Conservation (phyloP, 2,113 vertebrate genomes). For the Procavia capensis region DNA sequence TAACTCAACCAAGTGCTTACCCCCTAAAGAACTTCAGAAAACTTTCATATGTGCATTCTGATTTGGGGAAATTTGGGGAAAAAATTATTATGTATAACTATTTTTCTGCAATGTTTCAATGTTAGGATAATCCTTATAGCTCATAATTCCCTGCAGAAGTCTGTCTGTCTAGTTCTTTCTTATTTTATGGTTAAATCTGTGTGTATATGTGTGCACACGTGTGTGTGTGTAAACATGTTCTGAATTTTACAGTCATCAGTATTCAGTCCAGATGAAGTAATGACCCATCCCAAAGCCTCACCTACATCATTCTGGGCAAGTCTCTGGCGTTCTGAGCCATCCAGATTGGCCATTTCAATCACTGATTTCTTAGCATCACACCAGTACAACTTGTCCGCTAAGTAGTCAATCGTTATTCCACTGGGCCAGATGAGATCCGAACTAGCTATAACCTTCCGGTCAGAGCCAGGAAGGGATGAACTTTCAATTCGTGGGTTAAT, state of each 20-base stretch:
- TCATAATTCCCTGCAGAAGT: background rate
- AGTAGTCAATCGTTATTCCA: constrained; percentile 93
- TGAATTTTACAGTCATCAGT: background rate
- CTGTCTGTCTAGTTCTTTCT: background rate
- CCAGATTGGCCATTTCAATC: constrained; percentile 92
- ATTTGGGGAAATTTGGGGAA: background rate
- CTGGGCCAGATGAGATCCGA: constrained; percentile 90
- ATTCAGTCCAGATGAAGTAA: constrained; percentile 54
- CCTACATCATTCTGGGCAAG: constrained; percentile 96
- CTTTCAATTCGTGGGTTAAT: constrained; percentile 89
- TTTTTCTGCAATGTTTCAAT: background rate
- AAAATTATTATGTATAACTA: background rate
- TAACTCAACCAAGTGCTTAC: background rate
- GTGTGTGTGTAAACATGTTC: background rate
- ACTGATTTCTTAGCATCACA: constrained; percentile 90
- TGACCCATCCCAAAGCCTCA: constrained; percentile 89
- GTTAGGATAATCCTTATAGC: background rate
- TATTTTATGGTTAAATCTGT: background rate
- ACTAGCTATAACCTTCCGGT: constrained; percentile 86
- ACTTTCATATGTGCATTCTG: constrained; percentile 2
- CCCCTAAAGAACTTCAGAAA: background rate
- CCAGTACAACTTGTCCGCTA: constrained; percentile 92
- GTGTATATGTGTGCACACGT: background rate
- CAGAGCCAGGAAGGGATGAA: constrained; percentile 89
- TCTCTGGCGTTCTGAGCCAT: constrained; percentile 91